Conservation (phyloP, 2,888 invertebrate genomes). For the Tiliacea aurago region DNA sequence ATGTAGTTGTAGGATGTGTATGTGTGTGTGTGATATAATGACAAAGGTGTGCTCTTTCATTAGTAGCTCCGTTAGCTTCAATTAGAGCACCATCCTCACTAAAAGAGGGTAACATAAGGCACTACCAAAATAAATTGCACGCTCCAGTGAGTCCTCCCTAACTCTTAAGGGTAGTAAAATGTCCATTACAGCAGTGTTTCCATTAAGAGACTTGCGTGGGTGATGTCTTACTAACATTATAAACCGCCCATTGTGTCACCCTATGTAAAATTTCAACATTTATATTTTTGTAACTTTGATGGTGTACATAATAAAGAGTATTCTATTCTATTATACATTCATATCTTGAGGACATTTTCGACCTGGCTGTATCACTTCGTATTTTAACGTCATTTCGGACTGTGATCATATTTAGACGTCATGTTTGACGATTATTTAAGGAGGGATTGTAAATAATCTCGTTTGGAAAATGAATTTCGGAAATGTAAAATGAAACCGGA, state of each 20-base stretch:
- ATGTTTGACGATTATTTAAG: slow-evolving; percentile 31
- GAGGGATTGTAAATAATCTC: slow-evolving; percentile 35
- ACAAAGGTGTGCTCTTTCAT: slow-evolving; percentile 7
- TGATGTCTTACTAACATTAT: slow-evolving; percentile 40
- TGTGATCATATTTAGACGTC: slow-evolving; percentile 13
- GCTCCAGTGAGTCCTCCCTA: slow-evolving; percentile 26
- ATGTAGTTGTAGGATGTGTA: not conserved
- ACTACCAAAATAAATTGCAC: slow-evolving; percentile 46
- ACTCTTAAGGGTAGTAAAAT: slow-evolving; percentile 26
- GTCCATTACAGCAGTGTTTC: slow-evolving; percentile 64
- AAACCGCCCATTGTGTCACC: too few relatives aligned
- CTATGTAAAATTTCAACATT: too few relatives aligned
- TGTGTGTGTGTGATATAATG: not conserved
- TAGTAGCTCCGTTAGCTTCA: slow-evolving; percentile 14
- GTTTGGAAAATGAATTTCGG: slow-evolving; percentile 33
- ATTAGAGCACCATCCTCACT: slow-evolving; percentile 2
- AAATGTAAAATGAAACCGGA: slow-evolving; percentile 28
- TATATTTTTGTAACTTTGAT: too few relatives aligned
- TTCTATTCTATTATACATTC: too few relatives aligned
- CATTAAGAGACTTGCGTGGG: slow-evolving; percentile 63
- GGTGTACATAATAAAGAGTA: too few relatives aligned
- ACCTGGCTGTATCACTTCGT: slow-evolving; percentile 16
- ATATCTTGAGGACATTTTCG: slow-evolving; percentile 45
- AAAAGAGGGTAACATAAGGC: slow-evolving; percentile 3
- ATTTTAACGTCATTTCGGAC: slow-evolving; percentile 29